Percentiles rank a stretch among this genome's conserved stretches.
Conservation (phyloP, 2,888 invertebrate species). For the Lasioglossum villosulum region DNA sequence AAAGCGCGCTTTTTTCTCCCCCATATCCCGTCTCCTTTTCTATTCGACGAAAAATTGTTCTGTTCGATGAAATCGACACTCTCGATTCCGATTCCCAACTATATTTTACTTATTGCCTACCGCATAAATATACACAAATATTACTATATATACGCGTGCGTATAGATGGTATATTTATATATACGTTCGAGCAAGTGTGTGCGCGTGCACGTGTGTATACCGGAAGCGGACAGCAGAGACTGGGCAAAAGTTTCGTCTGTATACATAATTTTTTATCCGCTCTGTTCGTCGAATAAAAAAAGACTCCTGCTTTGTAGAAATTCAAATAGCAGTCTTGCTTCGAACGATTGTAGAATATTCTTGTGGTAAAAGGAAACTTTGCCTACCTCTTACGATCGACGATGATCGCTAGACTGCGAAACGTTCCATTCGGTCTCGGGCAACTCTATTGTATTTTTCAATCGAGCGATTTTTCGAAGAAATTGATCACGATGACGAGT, state of each 20-base stretch:
- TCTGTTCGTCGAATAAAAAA: conserved; percentile 19
- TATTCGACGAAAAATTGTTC: conserved; percentile 32
- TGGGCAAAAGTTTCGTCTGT: background rate
- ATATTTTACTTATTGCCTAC: conserved; percentile 75
- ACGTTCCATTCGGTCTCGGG: background rate
- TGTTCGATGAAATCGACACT: conserved; percentile 45
- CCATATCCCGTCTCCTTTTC: conserved; percentile 7
- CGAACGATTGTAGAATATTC: conserved; percentile 2
- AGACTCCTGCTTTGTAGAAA: background rate
- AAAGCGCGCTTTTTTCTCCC: conserved; percentile 20
- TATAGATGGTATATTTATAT: conserved; percentile 21
- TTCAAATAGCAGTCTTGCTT: background rate
- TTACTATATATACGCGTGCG: conserved; percentile 37
- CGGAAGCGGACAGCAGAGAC: background rate
- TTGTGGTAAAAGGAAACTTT: conserved; percentile 4
- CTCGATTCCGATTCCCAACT: conserved; percentile 65
- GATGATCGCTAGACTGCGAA: background rate
- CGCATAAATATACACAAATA: conserved; percentile 65
- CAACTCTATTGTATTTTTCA: background rate
- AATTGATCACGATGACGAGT: background rate
- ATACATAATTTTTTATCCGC: background rate
- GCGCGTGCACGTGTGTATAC: background rate
- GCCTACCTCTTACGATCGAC: background rate
- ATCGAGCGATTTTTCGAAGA: background rate
- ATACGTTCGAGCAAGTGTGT: conserved; percentile 15